Percentiles rank a stretch among this genome's conserved stretches.
Conservation (phyloP, 2,113 vertebrate species). For the Mastomys coucha region DNA sequence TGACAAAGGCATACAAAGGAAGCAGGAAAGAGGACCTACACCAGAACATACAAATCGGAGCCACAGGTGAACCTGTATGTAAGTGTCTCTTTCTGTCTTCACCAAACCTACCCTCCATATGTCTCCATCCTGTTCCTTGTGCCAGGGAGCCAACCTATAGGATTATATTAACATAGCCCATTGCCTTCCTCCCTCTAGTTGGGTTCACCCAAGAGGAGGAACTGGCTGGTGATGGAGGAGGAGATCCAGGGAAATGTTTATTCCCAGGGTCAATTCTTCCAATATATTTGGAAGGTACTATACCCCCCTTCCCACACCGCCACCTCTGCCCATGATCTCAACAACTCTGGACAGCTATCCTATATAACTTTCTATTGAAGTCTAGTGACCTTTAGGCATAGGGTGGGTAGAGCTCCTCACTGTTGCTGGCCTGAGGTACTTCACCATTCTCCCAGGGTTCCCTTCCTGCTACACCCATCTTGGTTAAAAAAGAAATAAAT, state of each 20-base stretch:
- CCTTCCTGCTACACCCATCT: neutral
- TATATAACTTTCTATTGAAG: neutral
- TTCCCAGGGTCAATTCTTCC: neutral
- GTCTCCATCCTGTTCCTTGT: neutral
- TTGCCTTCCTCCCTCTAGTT: neutral
- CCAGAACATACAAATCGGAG: neutral
- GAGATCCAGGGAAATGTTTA: neutral
- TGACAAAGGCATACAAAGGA: conserved; percentile 11
- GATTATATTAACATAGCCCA: neutral
- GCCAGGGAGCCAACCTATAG: neutral
- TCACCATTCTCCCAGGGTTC: neutral
- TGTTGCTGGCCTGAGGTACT: neutral
- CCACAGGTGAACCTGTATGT: neutral
- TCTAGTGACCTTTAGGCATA: neutral
- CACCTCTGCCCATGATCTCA: neutral
- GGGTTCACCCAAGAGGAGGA: neutral
- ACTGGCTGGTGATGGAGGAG: neutral
- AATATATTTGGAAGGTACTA: neutral
- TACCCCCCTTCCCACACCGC: neutral
- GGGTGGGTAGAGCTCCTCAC: neutral
- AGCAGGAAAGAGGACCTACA: neutral
- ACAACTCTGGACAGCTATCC: neutral
- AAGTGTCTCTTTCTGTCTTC: neutral
- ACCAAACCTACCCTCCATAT: neutral
- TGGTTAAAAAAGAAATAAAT: too few relatives aligned